Percentiles rank a stretch among this genome's conserved stretches.
Conservation (phyloP, 37 sponge, comb jelly and placozoan species). For the Axinella damicornis region DNA sequence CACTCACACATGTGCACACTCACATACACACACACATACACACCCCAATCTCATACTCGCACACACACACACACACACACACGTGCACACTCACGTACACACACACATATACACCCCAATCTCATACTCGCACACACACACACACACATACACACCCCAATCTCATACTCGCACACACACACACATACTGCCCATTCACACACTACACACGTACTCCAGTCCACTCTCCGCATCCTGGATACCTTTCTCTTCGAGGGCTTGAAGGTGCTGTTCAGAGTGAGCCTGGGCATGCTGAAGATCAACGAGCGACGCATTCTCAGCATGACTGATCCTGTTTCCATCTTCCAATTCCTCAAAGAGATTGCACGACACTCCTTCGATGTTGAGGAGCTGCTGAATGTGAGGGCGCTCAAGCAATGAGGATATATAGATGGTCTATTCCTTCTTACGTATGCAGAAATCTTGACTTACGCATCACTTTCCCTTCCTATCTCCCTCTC, state of each 20-base stretch:
- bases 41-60: too few species aligned
- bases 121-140: too few species aligned
- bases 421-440: not conserved
- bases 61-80: too few species aligned
- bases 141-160: too few species aligned
- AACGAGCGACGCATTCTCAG: slow-evolving; percentile 39
- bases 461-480: not conserved
- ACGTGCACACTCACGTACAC: too few species aligned
- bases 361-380: slow-evolving; percentile 67
- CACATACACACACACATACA: too few species aligned
- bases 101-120: too few species aligned
- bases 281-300: slow-evolving; percentile 53
- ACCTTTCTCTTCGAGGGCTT: slow-evolving; percentile 65
- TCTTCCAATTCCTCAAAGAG: slow-evolving; percentile 73
- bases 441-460: not conserved
- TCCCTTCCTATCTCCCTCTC: too few species aligned
- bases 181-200: too few species aligned
- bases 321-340: slow-evolving; percentile 56
- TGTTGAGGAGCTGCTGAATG: slow-evolving; percentile 61
- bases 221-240: slow-evolving; percentile 64
- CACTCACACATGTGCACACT: too few species aligned
- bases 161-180: too few species aligned
- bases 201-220: slow-evolving; percentile 34
- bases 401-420: not conserved
- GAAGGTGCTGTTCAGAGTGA: slow-evolving; percentile 59